phyloP scores from a whole-genome alignment of 2,888 invertebrate genomes.

The Eristalinus aeneus region DNA sequence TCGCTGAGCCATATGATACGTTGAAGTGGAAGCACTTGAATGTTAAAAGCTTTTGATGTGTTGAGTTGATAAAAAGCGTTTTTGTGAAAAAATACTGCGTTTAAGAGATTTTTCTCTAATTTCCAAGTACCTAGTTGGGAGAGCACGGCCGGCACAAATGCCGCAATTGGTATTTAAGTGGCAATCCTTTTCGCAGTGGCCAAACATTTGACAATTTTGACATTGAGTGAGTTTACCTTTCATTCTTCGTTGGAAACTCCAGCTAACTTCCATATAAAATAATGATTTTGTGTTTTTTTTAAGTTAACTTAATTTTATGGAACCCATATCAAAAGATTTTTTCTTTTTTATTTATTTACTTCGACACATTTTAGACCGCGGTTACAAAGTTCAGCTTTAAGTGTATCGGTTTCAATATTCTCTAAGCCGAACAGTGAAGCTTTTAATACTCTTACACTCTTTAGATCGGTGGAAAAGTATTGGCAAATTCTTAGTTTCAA shows the following conservation, averaged over 20 bases:
- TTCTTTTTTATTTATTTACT: slow-evolving; percentile 53
- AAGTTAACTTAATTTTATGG: slow-evolving; percentile 8
- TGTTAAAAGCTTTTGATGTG: not conserved
- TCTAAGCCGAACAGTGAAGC: slow-evolving; percentile 54
- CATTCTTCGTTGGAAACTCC: not conserved
- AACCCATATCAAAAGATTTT: slow-evolving; percentile 13
- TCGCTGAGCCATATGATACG: too few species aligned
- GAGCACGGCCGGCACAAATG: not conserved
- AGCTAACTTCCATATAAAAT: too few species aligned
- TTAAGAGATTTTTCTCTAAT: not conserved
- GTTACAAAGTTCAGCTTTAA: slow-evolving; percentile 43
- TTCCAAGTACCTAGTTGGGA: not conserved
- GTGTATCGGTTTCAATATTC: too few species aligned
- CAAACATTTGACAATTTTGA: not conserved
- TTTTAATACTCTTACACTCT: slow-evolving; percentile 46
- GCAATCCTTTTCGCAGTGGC: not conserved
- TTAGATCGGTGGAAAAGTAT: slow-evolving; percentile 39
- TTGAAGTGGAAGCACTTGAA: too few species aligned
- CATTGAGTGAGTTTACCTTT: too few species aligned
- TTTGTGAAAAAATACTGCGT: not conserved
- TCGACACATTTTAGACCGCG: slow-evolving; percentile 55
- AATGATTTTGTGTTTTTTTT: slow-evolving; percentile 2
- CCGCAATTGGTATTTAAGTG: not conserved
- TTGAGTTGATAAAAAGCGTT: not conserved
- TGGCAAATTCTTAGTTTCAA: slow-evolving; percentile 34